Percentiles rank a stretch among this genome's conserved stretches.
These are phyloP conservation scores for Carapus acus DNA, from an alignment of 2,797 vertebrate genomes.

Conservation along the genomic window DNA sequence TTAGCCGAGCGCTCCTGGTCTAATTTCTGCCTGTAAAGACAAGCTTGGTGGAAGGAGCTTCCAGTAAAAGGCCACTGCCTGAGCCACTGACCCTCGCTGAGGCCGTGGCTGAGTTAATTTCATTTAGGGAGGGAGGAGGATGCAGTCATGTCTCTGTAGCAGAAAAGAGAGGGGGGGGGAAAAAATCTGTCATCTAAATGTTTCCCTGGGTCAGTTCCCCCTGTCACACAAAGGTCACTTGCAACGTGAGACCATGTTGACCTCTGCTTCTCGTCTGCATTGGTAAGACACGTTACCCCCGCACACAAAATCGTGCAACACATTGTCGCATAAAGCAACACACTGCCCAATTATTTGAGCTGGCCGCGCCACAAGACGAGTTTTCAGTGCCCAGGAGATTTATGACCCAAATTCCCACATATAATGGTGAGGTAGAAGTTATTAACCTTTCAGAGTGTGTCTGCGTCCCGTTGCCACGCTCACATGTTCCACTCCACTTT, in stretches of 20 bases:
- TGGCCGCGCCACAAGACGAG: conserved; percentile 58
- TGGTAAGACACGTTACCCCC: conserved; percentile 43
- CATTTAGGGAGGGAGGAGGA: conserved; percentile 55
- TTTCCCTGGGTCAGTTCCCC: conserved; percentile 25
- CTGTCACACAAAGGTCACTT: conserved; percentile 27
- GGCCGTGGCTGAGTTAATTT: conserved; percentile 69
- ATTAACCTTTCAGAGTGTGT: conserved; percentile 64
- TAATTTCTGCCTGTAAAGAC: conserved; percentile 70
- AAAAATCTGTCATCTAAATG: conserved; percentile 45
- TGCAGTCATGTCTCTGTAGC: conserved; percentile 60
- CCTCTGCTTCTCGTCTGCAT: conserved; percentile 39
- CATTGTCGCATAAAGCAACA: conserved; percentile 49
- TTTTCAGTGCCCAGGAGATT: conserved; percentile 57
- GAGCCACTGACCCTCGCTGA: conserved; percentile 60
- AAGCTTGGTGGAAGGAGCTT: conserved; percentile 66
- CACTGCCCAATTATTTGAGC: conserved; percentile 58
- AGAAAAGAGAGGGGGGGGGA: conserved; percentile 26
- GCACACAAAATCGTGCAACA: conserved; percentile 42
- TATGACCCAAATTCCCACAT: conserved; percentile 58
- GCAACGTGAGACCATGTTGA: conserved; percentile 42
- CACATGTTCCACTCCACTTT: conserved; percentile 44
- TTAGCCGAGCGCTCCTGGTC: conserved; percentile 65
- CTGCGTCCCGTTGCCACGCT: conserved; percentile 45
- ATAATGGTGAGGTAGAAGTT: conserved; percentile 65
- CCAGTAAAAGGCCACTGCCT: conserved; percentile 66